Percentiles rank a stretch among this genome's conserved stretches.
Conservation (phyloP, 2,888 invertebrate species). For the Agrypnus murinus region DNA sequence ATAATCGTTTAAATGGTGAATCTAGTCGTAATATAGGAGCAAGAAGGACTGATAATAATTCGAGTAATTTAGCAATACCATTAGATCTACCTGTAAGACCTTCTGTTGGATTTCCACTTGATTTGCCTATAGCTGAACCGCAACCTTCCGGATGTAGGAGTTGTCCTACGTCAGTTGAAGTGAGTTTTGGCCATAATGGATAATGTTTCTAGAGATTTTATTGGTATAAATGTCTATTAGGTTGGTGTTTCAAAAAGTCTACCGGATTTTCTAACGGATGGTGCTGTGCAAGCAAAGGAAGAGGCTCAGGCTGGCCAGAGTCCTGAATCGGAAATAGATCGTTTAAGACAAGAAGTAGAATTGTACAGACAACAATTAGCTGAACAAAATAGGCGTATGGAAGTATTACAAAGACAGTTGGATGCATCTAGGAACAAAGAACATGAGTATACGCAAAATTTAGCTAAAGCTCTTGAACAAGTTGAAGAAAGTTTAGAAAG, state of each 20-base stretch:
- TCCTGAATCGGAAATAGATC: conserved; percentile 69
- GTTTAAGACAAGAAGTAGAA: conserved; percentile 75
- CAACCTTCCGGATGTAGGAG: conserved; percentile 58
- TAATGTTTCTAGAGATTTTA: background rate
- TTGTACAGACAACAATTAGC: conserved; percentile 72
- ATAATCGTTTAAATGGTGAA: conserved; percentile 55
- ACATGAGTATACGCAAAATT: conserved; percentile 73
- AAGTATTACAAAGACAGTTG: conserved; percentile 74
- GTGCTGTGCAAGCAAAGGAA: conserved; percentile 72
- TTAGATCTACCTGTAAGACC: conserved; percentile 67
- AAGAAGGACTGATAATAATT: conserved; percentile 53
- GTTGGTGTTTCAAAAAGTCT: conserved; percentile 74
- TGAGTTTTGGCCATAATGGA: no score
- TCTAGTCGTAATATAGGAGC: conserved; percentile 56
- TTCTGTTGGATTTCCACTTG: conserved; percentile 68
- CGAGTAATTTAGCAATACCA: conserved; percentile 60
- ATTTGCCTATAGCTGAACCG: conserved; percentile 64
- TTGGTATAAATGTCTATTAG: conserved; percentile 55
- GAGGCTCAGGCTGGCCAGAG: conserved; percentile 60
- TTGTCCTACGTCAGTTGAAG: conserved; percentile 58
- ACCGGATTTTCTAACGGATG: conserved; percentile 83
- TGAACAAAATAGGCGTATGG: conserved; percentile 73
- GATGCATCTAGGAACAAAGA: conserved; percentile 73
- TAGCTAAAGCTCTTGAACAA: conserved; percentile 75
- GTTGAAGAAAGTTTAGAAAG: conserved; percentile 76